Evolutionary conservation across 2,888 invertebrate genomes (phyloP).

Genomic region (Plusia festucae): DNA sequence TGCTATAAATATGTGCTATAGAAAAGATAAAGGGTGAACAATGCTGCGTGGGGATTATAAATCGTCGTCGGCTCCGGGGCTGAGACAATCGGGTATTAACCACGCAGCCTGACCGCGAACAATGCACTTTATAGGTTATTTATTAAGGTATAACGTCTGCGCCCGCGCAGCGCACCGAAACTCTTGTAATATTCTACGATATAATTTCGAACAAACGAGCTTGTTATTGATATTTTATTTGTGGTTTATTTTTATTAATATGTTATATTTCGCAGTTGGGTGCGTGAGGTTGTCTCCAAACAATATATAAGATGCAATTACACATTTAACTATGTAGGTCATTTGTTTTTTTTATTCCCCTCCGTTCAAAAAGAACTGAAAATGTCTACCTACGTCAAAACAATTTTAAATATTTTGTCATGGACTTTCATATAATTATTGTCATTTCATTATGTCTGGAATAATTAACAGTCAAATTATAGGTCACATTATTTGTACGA

Average conservation of each 20-base stretch:
- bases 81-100: slow-evolving; percentile 80
- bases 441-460: too few species aligned
- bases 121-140: slow-evolving; percentile 75
- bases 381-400: not conserved
- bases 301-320: not conserved
- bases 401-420: too few species aligned
- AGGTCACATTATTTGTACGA: not conserved
- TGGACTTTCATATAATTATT: too few species aligned
- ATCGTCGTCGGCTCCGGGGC: slow-evolving; percentile 37
- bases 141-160: slow-evolving; percentile 63
- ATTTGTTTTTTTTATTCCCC: not conserved
- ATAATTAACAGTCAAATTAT: not conserved
- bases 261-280: slow-evolving; percentile 20
- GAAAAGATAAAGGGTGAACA: slow-evolving; percentile 68
- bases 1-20: slow-evolving; percentile 71
- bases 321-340: not conserved
- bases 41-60: slow-evolving; percentile 56
- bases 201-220: slow-evolving; percentile 81
- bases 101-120: slow-evolving; percentile 77
- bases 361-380: not conserved
- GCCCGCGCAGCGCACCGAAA: slow-evolving; percentile 45
- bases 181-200: slow-evolving; percentile 64
- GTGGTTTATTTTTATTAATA: slow-evolving; percentile 53
- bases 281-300: slow-evolving; percentile 8
- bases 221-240: slow-evolving; percentile 82